Evolutionary conservation across 2,113 vertebrate species (phyloP).

Genomic region (Alethe castanea): DNA sequence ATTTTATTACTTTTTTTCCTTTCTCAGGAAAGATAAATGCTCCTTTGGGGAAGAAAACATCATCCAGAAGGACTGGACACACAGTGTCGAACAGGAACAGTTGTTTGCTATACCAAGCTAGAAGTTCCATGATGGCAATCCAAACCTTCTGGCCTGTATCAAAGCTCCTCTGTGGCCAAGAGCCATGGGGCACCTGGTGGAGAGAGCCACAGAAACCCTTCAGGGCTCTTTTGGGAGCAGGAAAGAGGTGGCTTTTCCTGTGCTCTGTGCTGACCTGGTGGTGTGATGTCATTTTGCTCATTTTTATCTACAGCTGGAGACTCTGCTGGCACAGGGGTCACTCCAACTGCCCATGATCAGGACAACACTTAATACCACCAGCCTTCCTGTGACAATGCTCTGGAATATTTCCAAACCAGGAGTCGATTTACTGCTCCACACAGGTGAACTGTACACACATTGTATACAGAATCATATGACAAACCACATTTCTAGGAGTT

Average conservation of each 20-base stretch:
- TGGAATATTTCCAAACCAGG: background rate
- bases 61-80: background rate
- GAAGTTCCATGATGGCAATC: background rate
- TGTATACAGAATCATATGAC: background rate
- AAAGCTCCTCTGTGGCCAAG: background rate
- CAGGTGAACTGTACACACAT: rapidly evolving
- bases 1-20: background rate
- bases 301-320: background rate
- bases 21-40: background rate
- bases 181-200: background rate
- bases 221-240: background rate
- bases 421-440: background rate
- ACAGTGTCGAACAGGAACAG: background rate
- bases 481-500: background rate
- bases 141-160: background rate
- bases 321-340: background rate
- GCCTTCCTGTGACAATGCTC: background rate
- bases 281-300: background rate
- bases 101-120: background rate
- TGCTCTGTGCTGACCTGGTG: background rate
- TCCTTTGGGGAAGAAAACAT: background rate
- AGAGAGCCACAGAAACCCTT: background rate
- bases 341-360: background rate
- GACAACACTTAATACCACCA: background rate
- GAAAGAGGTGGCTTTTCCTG: background rate